Percentiles rank a stretch among this genome's conserved stretches.
phyloP scores from a whole-genome alignment of 2,888 invertebrate species.

The Xestia sexstrigata region DNA sequence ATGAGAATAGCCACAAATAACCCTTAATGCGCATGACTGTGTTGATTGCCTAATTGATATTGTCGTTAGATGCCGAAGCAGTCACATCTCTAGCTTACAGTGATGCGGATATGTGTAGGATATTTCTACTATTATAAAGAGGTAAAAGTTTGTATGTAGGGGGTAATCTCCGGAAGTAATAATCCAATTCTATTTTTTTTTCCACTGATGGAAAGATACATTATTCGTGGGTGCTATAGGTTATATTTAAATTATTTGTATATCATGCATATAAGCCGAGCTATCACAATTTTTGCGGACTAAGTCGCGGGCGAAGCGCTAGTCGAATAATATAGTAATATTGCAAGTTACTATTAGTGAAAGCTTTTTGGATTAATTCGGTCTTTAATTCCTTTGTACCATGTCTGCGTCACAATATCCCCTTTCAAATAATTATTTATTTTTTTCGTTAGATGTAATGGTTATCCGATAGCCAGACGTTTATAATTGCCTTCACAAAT shows the following conservation, averaged over 20 bases:
- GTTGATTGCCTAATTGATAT: conserved; percentile 41
- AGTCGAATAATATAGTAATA: background rate
- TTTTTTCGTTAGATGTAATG: background rate
- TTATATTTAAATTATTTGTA: too few relatives aligned
- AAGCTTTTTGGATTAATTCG: background rate
- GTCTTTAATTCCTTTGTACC: background rate
- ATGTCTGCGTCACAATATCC: background rate
- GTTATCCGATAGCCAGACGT: background rate
- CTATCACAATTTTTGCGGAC: too few relatives aligned
- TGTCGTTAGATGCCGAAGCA: conserved; percentile 10
- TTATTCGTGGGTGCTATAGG: too few relatives aligned
- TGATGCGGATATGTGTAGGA: background rate
- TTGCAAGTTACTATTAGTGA: background rate
- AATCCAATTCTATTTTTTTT: too few relatives aligned
- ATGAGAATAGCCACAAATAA: conserved; percentile 34
- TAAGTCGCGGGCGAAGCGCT: too few relatives aligned
- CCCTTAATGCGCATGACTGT: conserved; percentile 33
- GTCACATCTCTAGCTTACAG: background rate
- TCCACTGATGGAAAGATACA: too few relatives aligned
- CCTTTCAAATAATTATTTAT: background rate
- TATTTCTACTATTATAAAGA: background rate
- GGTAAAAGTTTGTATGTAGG: too few relatives aligned
- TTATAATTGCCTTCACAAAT: background rate
- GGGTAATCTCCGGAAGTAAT: too few relatives aligned
- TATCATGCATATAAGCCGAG: too few relatives aligned